Evolutionary conservation across 2,113 vertebrate genomes (phyloP).

Genomic region (Dryoscopus gambensis): DNA sequence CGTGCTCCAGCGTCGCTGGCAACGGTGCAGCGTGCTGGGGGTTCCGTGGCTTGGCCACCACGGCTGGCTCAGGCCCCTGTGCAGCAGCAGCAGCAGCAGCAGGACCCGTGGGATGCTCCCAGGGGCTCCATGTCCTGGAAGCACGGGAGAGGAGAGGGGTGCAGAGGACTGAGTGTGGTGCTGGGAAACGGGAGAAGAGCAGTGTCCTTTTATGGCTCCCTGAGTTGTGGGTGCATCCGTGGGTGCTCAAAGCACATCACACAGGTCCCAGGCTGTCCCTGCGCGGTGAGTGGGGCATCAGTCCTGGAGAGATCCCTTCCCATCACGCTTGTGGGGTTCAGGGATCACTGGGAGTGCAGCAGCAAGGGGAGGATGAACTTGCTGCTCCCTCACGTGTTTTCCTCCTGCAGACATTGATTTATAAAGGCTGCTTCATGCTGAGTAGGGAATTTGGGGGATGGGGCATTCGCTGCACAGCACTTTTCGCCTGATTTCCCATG

Average conservation of each 20-base stretch:
- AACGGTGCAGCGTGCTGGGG: not conserved
- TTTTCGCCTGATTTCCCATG: not conserved
- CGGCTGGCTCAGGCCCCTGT: not conserved
- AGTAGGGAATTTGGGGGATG: not conserved
- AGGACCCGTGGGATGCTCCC: not conserved
- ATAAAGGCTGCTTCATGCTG: not conserved
- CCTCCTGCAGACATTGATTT: slow-evolving; percentile 5
- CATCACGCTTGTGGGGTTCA: not conserved
- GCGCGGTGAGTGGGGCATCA: not conserved
- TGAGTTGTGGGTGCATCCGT: not conserved
- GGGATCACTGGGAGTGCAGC: not conserved
- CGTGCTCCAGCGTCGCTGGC: accelerated
- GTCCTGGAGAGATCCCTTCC: not conserved
- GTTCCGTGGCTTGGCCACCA: accelerated
- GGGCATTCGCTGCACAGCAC: not conserved
- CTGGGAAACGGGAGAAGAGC: not conserved
- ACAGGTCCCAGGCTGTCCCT: not conserved
- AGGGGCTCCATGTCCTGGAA: not conserved
- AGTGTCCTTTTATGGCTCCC: not conserved
- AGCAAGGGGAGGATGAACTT: not conserved
- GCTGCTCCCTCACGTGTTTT: not conserved
- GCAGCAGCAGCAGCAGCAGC: not conserved
- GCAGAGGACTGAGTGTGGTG: accelerated
- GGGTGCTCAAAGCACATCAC: not conserved
- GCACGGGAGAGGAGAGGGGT: not conserved